Percentiles rank a stretch among this genome's conserved stretches.
Conservation (phyloP, 2,113 vertebrate genomes). For the Neolamprologus modestus region DNA sequence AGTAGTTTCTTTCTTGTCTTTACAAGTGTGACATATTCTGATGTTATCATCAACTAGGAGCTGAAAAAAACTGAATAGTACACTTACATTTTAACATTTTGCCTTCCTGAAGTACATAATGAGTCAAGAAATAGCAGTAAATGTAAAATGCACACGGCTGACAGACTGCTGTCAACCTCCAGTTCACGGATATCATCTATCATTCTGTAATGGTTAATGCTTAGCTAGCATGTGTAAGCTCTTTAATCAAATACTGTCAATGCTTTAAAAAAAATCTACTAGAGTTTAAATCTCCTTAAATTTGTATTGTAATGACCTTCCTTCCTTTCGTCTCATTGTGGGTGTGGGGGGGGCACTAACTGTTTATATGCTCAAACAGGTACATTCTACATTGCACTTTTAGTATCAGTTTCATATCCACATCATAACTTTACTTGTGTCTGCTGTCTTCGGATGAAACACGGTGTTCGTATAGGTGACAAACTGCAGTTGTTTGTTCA, state of each 20-base stretch:
- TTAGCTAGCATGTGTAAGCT: not conserved
- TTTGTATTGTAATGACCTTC: not conserved
- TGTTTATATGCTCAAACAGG: not conserved
- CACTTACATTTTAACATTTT: not conserved
- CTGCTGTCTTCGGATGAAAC: slow-evolving; percentile 82
- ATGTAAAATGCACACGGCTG: fast-evolving
- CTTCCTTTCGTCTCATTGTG: not conserved
- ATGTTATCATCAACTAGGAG: not conserved
- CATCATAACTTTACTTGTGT: slow-evolving; percentile 69
- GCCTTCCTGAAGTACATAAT: not conserved
- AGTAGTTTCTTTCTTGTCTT: not conserved
- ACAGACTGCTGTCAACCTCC: not conserved
- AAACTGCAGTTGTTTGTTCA: slow-evolving; percentile 87
- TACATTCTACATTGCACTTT: not conserved
- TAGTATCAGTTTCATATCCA: not conserved
- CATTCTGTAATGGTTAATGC: not conserved
- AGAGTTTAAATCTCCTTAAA: not conserved
- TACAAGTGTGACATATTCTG: not conserved
- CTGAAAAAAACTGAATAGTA: not conserved
- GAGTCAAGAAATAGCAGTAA: not conserved
- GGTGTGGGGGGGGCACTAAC: not conserved
- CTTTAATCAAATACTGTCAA: not conserved
- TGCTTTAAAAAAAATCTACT: not conserved
- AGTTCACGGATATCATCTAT: not conserved
- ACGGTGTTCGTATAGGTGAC: slow-evolving; percentile 82